These are phyloP conservation scores for Meloe dianella DNA, from an alignment of 2,888 invertebrate species.

Conservation along the genomic window DNA sequence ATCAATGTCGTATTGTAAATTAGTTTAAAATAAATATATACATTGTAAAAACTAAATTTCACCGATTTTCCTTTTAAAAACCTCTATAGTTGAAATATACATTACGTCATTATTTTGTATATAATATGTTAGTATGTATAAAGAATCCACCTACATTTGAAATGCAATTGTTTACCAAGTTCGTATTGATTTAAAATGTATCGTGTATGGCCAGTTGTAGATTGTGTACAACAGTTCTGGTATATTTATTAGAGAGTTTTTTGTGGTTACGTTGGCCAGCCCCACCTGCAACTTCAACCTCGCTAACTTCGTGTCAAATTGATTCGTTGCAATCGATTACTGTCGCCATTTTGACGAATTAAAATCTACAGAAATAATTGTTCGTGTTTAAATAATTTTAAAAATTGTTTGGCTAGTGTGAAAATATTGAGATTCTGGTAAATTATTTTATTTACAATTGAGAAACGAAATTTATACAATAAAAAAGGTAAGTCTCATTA, in stretches of 20 bases:
- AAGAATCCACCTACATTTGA: too few species aligned
- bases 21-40: constrained; percentile 1
- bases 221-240: too few species aligned
- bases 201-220: too few species aligned
- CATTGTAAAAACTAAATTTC: background rate
- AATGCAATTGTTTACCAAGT: too few species aligned
- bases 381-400: background rate
- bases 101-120: too few species aligned
- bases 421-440: background rate
- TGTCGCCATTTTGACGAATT: background rate
- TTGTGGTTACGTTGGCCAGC: too few species aligned
- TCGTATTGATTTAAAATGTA: too few species aligned
- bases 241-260: too few species aligned
- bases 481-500: background rate
- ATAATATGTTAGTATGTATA: too few species aligned
- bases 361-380: background rate
- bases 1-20: constrained; percentile 3
- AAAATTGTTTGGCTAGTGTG: background rate
- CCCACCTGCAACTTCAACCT: too few species aligned
- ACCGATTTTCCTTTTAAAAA: background rate
- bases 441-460: background rate
- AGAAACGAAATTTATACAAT: background rate
- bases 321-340: background rate
- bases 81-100: too few species aligned
- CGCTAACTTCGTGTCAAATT: background rate